These are phyloP conservation scores for Ichneumoninae sp. DNA, from an alignment of 2,888 invertebrate species.

Conservation along the genomic window DNA sequence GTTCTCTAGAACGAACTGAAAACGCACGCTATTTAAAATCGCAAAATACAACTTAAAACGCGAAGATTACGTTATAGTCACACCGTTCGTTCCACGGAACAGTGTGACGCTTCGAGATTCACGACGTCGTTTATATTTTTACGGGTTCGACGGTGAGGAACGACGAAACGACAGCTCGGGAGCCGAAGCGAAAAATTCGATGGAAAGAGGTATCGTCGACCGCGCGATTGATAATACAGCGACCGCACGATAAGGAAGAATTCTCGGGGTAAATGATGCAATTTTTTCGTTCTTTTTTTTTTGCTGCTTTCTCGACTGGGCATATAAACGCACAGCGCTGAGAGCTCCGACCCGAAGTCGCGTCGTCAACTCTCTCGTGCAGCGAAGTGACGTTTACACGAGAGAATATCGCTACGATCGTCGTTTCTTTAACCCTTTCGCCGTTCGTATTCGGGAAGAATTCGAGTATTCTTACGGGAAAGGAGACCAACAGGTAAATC, in stretches of 20 bases:
- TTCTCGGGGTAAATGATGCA: background rate
- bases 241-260: background rate
- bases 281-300: background rate
- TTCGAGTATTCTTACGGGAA: background rate
- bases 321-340: slow-evolving; percentile 5
- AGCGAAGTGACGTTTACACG: slow-evolving; percentile 12
- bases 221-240: background rate
- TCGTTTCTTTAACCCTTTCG: background rate
- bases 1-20: background rate
- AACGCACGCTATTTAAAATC: background rate
- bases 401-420: slow-evolving; percentile 4
- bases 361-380: slow-evolving; percentile 7
- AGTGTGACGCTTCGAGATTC: background rate
- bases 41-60: background rate
- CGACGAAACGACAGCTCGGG: background rate
- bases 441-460: background rate
- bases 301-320: background rate
- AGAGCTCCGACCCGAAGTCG: background rate
- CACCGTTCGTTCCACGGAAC: background rate
- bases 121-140: background rate
- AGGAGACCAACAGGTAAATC: background rate
- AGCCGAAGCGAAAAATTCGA: background rate
- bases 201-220: background rate
- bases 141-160: background rate
- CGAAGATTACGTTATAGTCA: slow-evolving; percentile 16